Base-by-base conservation (phyloP, 2,888 invertebrate species). In the Acrocyrtus sp. region DNA sequence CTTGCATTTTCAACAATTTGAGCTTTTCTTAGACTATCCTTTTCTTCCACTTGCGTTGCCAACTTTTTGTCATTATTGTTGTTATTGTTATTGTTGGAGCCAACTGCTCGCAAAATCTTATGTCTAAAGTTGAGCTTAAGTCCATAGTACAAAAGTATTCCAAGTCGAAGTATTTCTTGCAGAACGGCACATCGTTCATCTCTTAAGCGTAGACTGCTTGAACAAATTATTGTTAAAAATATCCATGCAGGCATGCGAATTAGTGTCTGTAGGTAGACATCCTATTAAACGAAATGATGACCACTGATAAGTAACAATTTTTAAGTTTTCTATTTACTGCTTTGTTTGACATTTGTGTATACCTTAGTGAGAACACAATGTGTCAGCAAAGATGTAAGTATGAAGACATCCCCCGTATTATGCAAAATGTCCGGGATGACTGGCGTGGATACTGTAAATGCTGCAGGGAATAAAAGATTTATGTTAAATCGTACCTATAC, bases 301-400 rank as follows among this genome's bases (percentile, higher is more conserved):
- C n/a, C n/a, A n/a, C n/a, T n/a, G n/a, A n/a, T n/a, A n/a, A n/a
- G n/a, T n/a, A n/a, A n/a, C n/a, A n/a, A n/a, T n/a, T n/a, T n/a
- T n/a, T n/a, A n/a, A n/a, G n/a, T n/a, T n/a, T n/a, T n/a, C n/a
- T n/a, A n/a, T n/a, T n/a, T n/a, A n/a, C n/a, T n/a, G n/a, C n/a
- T n/a, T n/a, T n/a, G n/a, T n/a, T n/a, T n/a, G n/a, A n/a, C n/a
- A n/a, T n/a, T n/a, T n/a, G 8, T 10, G 5, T 21, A 51, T 24
- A 65, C 65, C 65, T 65, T 65, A 10, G 65, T 47, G n/a, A 65
- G 45, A 56, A 54, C 54, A 56, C 65, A 65, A 56, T 65, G 65
- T 15, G 65, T 54, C 24, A 65, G 24, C 29, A 65, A 47, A 22
- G 65, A 65, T 34, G 65, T 56, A n/a, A 65, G 56, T 54, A 65